Conservation (phyloP, 2,797 vertebrate genomes). For the Anolis apletophallus region DNA sequence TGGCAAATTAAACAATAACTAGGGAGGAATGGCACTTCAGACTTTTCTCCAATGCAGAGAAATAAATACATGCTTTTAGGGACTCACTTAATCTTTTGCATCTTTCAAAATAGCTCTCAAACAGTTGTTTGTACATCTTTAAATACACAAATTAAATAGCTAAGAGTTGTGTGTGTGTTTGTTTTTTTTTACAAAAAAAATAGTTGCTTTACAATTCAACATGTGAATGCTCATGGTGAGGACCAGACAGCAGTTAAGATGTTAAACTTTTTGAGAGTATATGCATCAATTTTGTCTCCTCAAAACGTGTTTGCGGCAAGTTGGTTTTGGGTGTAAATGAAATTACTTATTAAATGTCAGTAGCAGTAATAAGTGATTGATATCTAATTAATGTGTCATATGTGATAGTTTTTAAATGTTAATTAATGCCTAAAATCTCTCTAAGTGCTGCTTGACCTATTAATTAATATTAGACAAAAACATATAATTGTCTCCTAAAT, state of each 20-base stretch:
- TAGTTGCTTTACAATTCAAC: not conserved
- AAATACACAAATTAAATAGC: constrained; percentile 16
- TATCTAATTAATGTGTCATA: constrained; percentile 76
- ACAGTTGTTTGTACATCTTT: constrained; percentile 15
- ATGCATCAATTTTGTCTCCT: constrained; percentile 56
- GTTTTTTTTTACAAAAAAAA: constrained; percentile 6
- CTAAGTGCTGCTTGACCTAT: constrained; percentile 77
- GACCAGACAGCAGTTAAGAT: constrained; percentile 53
- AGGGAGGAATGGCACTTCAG: constrained; percentile 35
- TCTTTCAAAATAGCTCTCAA: not conserved
- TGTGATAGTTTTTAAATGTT: constrained; percentile 75
- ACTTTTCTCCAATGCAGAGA: constrained; percentile 16
- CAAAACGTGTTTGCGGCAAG: constrained; percentile 48
- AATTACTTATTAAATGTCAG: constrained; percentile 77
- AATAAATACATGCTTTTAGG: not conserved
- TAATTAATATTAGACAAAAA: constrained; percentile 74
- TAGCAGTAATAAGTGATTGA: constrained; percentile 74
- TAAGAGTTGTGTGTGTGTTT: not conserved
- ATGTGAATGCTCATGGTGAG: constrained; percentile 35
- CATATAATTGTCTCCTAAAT: constrained; percentile 72
- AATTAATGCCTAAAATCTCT: constrained; percentile 76
- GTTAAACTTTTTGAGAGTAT: constrained; percentile 46
- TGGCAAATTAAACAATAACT: constrained; percentile 38
- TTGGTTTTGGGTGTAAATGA: constrained; percentile 65
- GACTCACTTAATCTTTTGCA: not conserved